Percentiles rank a stretch among this genome's conserved stretches.
Conservation (phyloP, 2,888 invertebrate genomes). For the Altica lythri region DNA sequence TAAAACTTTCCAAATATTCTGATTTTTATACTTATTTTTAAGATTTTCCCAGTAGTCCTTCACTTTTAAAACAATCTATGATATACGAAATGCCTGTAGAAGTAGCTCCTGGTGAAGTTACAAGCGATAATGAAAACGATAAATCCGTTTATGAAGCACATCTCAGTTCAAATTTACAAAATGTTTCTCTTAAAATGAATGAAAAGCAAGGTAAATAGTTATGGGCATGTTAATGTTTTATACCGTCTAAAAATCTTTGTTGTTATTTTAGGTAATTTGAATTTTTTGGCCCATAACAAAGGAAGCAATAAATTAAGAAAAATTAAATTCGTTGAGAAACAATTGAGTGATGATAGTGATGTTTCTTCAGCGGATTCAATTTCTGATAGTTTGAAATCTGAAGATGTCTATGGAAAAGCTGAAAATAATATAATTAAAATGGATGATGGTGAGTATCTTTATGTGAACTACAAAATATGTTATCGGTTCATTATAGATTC, state of each 20-base stretch:
- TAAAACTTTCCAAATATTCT: not conserved
- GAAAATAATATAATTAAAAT: constrained; percentile 35
- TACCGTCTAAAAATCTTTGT: constrained; percentile 6
- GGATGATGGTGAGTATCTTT: constrained; percentile 41
- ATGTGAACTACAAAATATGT: no score
- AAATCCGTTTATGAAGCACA: constrained; percentile 60
- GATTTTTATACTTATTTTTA: constrained; percentile 12
- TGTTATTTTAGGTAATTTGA: constrained; percentile 51
- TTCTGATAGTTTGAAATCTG: constrained; percentile 56
- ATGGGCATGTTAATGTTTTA: no score
- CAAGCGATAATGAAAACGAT: constrained; percentile 59
- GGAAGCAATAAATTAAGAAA: constrained; percentile 54
- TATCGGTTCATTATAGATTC: no score
- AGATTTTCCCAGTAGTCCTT: constrained; percentile 65
- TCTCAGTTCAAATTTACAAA: constrained; percentile 59
- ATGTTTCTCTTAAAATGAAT: constrained; percentile 58
- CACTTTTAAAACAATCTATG: constrained; percentile 60
- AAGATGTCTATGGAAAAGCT: constrained; percentile 57
- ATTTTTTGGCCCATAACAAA: constrained; percentile 54
- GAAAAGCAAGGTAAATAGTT: constrained; percentile 55
- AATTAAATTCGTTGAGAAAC: constrained; percentile 51
- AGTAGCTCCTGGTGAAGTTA: constrained; percentile 54
- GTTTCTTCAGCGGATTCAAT: constrained; percentile 55
- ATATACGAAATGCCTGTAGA: constrained; percentile 64
- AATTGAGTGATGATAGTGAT: constrained; percentile 51